phyloP scores from a whole-genome alignment of 2,888 invertebrate genomes.

The Dryobotodes eremita region DNA sequence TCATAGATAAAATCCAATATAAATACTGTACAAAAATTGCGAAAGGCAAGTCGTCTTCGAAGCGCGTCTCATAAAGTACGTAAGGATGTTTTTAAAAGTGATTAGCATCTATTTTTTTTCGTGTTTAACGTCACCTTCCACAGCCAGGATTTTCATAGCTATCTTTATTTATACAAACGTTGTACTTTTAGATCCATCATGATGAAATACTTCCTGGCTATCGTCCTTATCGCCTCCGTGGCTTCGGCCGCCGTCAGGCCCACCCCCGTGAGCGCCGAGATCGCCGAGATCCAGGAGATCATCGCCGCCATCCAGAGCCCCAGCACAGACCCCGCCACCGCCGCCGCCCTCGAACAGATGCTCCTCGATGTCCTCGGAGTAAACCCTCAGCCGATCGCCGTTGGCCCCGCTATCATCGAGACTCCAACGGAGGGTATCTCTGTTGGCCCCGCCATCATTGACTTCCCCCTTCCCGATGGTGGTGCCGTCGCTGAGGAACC shows the following conservation, averaged over 20 bases:
- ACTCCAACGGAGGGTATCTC: conserved; percentile 56
- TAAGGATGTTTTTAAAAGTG: conserved; percentile 7
- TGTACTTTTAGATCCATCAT: conserved; percentile 68
- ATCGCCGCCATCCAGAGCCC: conserved; percentile 65
- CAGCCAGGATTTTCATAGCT: conserved; percentile 28
- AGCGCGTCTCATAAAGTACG: conserved; percentile 52
- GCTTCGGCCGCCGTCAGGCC: conserved; percentile 73
- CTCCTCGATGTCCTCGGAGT: conserved; percentile 62
- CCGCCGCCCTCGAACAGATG: conserved; percentile 64
- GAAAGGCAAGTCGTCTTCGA: conserved; percentile 50
- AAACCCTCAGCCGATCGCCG: conserved; percentile 59
- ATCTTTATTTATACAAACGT: conserved; percentile 1
- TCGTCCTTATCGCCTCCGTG: conserved; percentile 80
- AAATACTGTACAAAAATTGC: conserved; percentile 23
- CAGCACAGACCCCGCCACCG: conserved; percentile 62
- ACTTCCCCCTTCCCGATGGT: conserved; percentile 63
- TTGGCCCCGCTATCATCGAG: conserved; percentile 48
- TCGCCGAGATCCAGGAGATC: conserved; percentile 66
- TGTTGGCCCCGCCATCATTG: conserved; percentile 69
- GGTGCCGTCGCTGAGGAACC: conserved; percentile 42
- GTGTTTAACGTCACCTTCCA: background rate
- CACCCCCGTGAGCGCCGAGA: conserved; percentile 61
- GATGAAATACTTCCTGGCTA: conserved; percentile 82
- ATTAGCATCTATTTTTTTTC: background rate
- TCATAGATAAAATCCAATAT: conserved; percentile 41